Evolutionary conservation across 1,140 invertebrate species (phyloP).

Genomic region (Mizuhopecten yessoensis): DNA sequence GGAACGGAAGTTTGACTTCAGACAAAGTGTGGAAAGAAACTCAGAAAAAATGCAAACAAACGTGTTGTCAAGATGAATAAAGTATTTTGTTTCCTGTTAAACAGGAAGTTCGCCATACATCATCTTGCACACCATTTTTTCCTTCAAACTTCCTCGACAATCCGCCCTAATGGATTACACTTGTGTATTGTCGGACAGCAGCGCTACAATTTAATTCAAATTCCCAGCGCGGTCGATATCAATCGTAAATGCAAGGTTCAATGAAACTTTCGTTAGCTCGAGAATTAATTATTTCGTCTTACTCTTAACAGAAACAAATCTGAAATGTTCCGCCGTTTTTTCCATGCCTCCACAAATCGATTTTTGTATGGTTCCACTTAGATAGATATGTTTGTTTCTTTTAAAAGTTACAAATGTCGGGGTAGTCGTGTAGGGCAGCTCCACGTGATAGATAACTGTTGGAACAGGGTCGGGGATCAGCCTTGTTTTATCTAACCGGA

Average conservation of each 20-base stretch:
- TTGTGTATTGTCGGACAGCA: background rate
- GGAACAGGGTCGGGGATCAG: too few species aligned
- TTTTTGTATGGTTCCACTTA: background rate
- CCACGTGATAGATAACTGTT: background rate
- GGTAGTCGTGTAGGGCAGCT: background rate
- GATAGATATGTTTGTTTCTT: background rate
- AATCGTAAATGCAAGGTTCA: background rate
- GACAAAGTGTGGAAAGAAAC: background rate
- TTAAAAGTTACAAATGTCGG: background rate
- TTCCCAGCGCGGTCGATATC: background rate
- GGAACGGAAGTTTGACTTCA: background rate
- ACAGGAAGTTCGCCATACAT: conserved; percentile 12
- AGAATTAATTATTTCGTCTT: conserved; percentile 14
- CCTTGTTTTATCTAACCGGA: too few species aligned
- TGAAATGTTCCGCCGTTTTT: background rate
- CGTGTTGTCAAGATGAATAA: background rate
- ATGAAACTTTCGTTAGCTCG: background rate
- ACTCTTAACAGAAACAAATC: background rate
- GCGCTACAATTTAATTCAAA: conserved; percentile 1
- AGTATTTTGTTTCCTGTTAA: background rate
- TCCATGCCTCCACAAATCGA: background rate
- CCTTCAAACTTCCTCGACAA: background rate
- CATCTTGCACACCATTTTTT: background rate
- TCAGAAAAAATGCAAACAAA: background rate
- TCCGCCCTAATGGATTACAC: background rate